Percentiles rank a stretch among this genome's conserved stretches.
phyloP scores from a whole-genome alignment of 2,113 vertebrate species.

The Heterochromis multidens region DNA sequence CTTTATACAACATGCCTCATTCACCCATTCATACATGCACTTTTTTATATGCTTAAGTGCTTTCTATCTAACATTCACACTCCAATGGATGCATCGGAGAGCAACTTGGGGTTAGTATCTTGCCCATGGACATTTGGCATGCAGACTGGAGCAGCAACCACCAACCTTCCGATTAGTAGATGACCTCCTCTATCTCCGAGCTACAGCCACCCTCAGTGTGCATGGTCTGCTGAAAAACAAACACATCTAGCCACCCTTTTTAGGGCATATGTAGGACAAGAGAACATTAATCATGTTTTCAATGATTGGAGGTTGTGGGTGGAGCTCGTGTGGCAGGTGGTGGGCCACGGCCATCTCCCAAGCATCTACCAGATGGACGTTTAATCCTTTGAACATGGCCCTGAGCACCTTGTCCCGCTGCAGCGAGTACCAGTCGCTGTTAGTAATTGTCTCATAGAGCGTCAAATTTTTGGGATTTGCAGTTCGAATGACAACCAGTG shows the following conservation, averaged over 20 bases:
- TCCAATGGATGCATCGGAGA: no score
- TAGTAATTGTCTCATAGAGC: slow-evolving; percentile 81
- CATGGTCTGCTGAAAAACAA: not conserved
- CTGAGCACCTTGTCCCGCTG: slow-evolving; percentile 84
- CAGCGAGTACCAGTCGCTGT: slow-evolving; percentile 90
- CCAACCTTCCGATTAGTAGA: no score
- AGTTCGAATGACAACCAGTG: slow-evolving; percentile 80
- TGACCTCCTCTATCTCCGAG: no score
- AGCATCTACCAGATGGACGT: slow-evolving; percentile 85
- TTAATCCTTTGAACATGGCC: slow-evolving; percentile 84
- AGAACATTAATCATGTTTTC: slow-evolving; percentile 87
- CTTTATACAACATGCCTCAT: no score
- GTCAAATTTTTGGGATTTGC: slow-evolving; percentile 84
- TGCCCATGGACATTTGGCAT: no score
- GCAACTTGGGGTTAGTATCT: no score
- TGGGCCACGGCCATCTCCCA: slow-evolving; percentile 93
- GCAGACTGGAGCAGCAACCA: no score
- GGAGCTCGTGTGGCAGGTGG: slow-evolving; percentile 83
- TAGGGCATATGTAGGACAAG: slow-evolving; percentile 85
- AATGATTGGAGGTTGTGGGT: slow-evolving; percentile 84
- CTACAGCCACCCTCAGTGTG: no score
- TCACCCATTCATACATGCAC: no score
- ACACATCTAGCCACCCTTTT: not conserved
- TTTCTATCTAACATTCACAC: no score
- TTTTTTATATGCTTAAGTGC: no score